Evolutionary conservation across 1,140 invertebrate species (phyloP).

Genomic region (Drosophila obscura): DNA sequence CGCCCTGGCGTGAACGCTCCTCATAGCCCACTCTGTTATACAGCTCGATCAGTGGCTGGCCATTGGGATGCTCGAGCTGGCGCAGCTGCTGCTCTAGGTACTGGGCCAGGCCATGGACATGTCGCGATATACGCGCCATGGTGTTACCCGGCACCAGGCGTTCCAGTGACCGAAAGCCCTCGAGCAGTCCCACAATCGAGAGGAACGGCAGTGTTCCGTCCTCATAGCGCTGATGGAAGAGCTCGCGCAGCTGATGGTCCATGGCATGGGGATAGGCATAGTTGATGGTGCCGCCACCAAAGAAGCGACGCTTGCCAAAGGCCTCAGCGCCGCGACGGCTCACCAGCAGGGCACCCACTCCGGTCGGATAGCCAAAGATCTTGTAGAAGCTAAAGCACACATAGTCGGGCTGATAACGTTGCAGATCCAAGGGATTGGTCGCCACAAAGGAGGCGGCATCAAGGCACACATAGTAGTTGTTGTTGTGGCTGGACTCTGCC

Average conservation of each 20-base stretch:
- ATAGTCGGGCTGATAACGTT: constrained; percentile 92
- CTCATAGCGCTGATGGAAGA: constrained; percentile 93
- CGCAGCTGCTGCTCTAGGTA: constrained; percentile 88
- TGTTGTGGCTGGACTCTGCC: constrained; percentile 31
- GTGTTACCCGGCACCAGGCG: constrained; percentile 85
- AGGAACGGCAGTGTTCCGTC: constrained; percentile 96
- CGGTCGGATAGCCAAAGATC: constrained; percentile 98
- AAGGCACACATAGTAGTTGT: constrained; percentile 91
- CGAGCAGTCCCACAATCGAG: constrained; percentile 91
- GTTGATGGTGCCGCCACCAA: constrained; percentile 96
- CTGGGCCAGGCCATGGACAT: constrained; percentile 91
- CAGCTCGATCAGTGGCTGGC: constrained; percentile 87
- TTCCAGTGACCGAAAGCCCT: constrained; percentile 91
- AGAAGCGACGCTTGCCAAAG: constrained; percentile 90
- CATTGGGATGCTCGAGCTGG: constrained; percentile 90
- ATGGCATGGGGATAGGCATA: constrained; percentile 89
- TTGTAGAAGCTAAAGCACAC: constrained; percentile 98
- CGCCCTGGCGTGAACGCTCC: constrained; percentile 89
- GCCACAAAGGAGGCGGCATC: constrained; percentile 94
- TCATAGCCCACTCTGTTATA: constrained; percentile 90
- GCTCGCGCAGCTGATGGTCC: constrained; percentile 88
- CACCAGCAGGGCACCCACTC: constrained; percentile 94
- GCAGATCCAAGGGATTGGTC: constrained; percentile 92
- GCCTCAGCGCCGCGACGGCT: constrained; percentile 87
- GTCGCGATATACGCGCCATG: constrained; percentile 88